Evolutionary conservation across 1,140 invertebrate genomes (phyloP), one percentile per base, ranked within the genome.

Genomic region (Patella vulgata): DNA sequence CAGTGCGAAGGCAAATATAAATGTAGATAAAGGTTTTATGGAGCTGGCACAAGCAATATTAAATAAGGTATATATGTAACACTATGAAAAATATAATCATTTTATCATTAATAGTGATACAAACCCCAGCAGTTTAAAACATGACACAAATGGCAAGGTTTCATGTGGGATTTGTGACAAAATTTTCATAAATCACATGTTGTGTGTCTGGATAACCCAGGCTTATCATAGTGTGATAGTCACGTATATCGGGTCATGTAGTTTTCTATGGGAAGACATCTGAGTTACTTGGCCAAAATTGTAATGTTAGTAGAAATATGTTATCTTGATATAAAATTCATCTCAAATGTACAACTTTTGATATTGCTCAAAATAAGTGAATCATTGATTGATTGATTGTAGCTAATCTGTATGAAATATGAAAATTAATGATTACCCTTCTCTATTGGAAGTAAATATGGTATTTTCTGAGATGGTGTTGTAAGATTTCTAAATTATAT

Each of bases 1-100:
- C 39, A 98, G 96, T 75, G 97, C 97, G 47, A 99, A 99, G 85
- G 92, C 95, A 62, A 97, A 98, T 81, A 93, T 97, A 75, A 99
- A 99, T 86, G 97, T 99, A 70, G 97, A 99, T 82, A 90, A 90
- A 81, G 96, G 97, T 58, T 99, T 99, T 87, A 94, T 93, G 81
- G 95, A 98, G 83, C 86, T 99, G 78, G 95, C 97, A 54, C 94
- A 96, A 88, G 94, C 96, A 67, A 99, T 99, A 79, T 86, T 97
- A 70, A 91, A 95, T 80, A 96, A 95, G 79, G 85, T 84, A 36
- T n/a, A n/a, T n/a, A n/a, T n/a, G n/a, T n/a, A n/a, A n/a, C n/a
- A n/a, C n/a, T n/a, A n/a, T n/a, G n/a, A n/a, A n/a, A n/a, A n/a
- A n/a, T n/a, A n/a, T n/a, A n/a, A n/a, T n/a, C n/a, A n/a, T n/a